These are phyloP conservation scores for Catharus fuscescens DNA, from an alignment of 2,113 vertebrate species.

Conservation along the genomic window DNA sequence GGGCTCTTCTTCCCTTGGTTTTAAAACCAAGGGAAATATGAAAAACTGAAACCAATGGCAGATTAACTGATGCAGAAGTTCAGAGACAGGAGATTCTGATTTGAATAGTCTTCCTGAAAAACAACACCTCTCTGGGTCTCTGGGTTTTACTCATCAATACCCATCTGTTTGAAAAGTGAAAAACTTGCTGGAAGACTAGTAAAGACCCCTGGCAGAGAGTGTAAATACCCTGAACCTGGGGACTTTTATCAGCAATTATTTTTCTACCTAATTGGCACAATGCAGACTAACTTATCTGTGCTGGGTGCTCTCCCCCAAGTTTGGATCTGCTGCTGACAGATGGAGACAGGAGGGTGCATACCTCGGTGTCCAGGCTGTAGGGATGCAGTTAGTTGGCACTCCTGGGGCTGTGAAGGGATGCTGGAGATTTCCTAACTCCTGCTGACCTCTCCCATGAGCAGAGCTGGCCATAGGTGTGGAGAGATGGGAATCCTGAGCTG, in stretches of 20 bases:
- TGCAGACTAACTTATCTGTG: background rate
- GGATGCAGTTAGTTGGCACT: background rate
- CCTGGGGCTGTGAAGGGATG: background rate
- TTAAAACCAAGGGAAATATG: background rate
- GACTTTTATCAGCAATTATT: background rate
- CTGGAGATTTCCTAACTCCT: background rate
- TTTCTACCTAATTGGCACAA: background rate
- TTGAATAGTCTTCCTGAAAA: constrained; percentile 30
- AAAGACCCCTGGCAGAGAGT: background rate
- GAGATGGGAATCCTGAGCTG: background rate
- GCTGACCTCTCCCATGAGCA: accelerated
- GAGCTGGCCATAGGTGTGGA: accelerated
- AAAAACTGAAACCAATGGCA: background rate
- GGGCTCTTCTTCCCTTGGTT: background rate
- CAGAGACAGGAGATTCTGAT: background rate
- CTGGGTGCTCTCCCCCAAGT: background rate
- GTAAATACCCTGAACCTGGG: background rate
- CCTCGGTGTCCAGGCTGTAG: background rate
- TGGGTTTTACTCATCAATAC: constrained; percentile 24
- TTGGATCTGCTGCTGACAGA: background rate
- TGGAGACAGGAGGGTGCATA: background rate
- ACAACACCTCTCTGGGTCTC: background rate
- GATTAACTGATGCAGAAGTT: background rate
- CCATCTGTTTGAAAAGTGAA: constrained; percentile 36
- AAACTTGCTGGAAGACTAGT: constrained; percentile 2